Evolutionary conservation across 2,113 vertebrate genomes (phyloP).

Genomic region (Oriolus oriolus): DNA sequence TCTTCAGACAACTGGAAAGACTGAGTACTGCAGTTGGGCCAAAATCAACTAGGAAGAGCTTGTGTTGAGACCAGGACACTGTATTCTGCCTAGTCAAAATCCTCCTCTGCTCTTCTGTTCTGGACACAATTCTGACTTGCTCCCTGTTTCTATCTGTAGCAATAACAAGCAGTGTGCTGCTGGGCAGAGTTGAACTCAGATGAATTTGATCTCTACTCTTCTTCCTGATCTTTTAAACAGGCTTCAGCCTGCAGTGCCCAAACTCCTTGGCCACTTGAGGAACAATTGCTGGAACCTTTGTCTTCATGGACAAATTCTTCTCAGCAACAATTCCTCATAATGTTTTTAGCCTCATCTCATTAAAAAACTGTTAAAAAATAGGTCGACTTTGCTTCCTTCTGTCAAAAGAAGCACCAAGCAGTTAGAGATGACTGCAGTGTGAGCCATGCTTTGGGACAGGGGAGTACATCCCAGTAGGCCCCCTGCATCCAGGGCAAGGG

Average conservation of each 20-base stretch:
- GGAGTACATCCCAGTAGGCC: not conserved
- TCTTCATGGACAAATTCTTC: not conserved
- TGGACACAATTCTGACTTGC: not conserved
- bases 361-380: slow-evolving; percentile 31
- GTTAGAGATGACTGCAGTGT: not conserved
- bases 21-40: not conserved
- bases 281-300: not conserved
- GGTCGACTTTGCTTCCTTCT: not conserved
- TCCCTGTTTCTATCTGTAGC: not conserved
- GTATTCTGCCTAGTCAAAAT: not conserved
- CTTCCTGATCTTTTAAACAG: not conserved
- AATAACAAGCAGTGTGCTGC: not conserved
- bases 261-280: not conserved
- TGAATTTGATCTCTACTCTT: not conserved
- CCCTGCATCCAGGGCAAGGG: not conserved
- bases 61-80: not conserved
- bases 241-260: not conserved
- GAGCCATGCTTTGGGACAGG: not conserved
- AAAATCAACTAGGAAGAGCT: not conserved
- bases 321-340: not conserved
- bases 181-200: not conserved
- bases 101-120: not conserved
- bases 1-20: not conserved
- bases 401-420: not conserved
- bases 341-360: not conserved